Evolutionary conservation across 2,797 vertebrate genomes (phyloP).

Genomic region (Sorex maritimensis): DNA sequence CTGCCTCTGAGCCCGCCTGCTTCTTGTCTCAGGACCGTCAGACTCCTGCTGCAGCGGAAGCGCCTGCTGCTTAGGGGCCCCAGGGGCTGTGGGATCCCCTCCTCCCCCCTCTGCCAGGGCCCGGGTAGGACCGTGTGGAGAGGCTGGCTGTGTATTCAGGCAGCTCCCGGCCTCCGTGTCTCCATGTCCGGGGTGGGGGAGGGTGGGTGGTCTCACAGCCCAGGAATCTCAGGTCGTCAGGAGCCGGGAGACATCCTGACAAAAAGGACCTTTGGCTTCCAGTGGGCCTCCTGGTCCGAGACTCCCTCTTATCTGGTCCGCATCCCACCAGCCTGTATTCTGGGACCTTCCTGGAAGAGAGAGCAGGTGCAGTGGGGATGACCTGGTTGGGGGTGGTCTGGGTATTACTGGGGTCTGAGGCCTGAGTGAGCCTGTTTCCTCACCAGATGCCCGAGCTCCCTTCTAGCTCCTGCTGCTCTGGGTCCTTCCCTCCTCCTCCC

Average conservation of each 20-base stretch:
- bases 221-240: not conserved
- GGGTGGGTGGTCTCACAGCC: not conserved
- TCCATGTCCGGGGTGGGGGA: conserved; percentile 23
- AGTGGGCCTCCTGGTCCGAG: not conserved
- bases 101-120: not conserved
- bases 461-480: not conserved
- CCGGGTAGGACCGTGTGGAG: not conserved
- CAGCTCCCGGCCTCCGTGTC: conserved; percentile 28
- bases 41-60: not conserved
- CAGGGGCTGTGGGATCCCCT: not conserved
- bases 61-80: not conserved
- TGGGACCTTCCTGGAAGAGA: conserved; percentile 26
- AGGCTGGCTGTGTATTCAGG: not conserved
- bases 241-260: not conserved
- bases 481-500: accelerated
- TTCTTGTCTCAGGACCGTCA: too few species aligned
- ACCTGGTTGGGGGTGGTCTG: not conserved
- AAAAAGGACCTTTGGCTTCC: not conserved
- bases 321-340: not conserved
- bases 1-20: not conserved
- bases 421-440: conserved; percentile 57
- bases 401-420: not conserved
- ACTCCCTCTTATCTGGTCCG: not conserved
- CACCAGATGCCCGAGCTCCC: not conserved
- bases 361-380: not conserved